Base-by-base conservation (phyloP, 1,140 invertebrate genomes). In the Bombus breviceps region DNA sequence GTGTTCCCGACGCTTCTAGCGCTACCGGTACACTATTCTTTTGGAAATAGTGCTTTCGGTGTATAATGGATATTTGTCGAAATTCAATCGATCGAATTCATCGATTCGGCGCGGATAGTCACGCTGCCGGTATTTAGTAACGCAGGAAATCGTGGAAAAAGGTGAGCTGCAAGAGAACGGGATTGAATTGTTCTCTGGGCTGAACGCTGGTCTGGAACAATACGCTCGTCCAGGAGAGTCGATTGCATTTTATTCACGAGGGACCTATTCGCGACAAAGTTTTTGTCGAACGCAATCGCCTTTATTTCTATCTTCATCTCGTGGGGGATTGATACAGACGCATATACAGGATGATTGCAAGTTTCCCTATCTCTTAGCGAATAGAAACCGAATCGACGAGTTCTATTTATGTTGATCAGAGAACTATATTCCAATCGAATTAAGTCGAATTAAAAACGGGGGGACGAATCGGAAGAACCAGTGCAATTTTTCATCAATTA, bases 41-140 rank as follows among this genome's bases (percentile, higher is more conserved):
- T 10, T 28, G 68, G 34, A 69, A 28, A 37, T n/a, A 32, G 3
- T n/a, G 22, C 34, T 39, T 68, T n/a, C 34, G 32, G 47, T 28
- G 37, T 12, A 37, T 41, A 47, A 77, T 75, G 32, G 37, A 53
- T 32, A 57, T 41, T 73, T 68, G 80, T 34, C 43, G 53, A 47
- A 89, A 88, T 74, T 81, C 53, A 85, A 89, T 89, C 86, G 86
- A 43, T 78, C 82, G 73, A 66, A 39, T 47, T 75, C 83, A 41
- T 22, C 59, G 78, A 88, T 88, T 43, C 80, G 73, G 34, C 37
- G 47, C 57, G 32, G 59, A 57, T 57, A 15, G 47, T 72, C 68
- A 37, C 81, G 59, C 2, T 66, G 22, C 47, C 15, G 41, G 39
- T 43, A 68, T 84, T 71, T 78, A 78, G 75, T 78, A 47, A 28